phyloP scores from a whole-genome alignment of 2,888 invertebrate genomes.

The Anorthoa munda region DNA sequence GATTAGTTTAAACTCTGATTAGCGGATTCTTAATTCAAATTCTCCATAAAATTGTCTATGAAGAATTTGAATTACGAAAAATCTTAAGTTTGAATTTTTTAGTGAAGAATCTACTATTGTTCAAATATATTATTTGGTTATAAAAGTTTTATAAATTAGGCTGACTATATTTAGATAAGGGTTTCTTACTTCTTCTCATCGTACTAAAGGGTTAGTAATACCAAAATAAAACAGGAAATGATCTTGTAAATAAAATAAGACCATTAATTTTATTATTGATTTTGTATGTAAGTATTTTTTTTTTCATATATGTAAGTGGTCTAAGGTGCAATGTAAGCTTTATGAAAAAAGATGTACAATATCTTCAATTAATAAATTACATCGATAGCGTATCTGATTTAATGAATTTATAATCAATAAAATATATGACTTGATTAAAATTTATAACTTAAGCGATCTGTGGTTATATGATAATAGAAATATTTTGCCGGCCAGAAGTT shows the following conservation, averaged over 20 bases:
- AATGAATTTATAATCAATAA: constrained; percentile 18
- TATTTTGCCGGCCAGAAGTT: background rate
- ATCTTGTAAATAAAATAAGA: background rate
- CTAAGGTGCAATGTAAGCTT: background rate
- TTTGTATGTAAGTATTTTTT: background rate
- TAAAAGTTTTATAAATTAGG: too few species aligned
- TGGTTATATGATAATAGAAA: constrained; percentile 12
- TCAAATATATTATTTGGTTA: too few species aligned
- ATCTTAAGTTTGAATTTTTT: too few species aligned
- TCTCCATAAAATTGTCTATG: too few species aligned
- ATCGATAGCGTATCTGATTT: background rate
- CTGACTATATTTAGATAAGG: background rate
- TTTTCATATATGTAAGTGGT: too few species aligned
- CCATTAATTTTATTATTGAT: background rate
- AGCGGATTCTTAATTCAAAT: too few species aligned
- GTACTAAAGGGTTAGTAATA: background rate
- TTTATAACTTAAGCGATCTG: background rate
- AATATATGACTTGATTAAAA: constrained; percentile 15
- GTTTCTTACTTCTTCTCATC: background rate
- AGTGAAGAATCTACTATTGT: too few species aligned
- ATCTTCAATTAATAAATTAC: constrained; percentile 6
- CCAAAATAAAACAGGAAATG: background rate
- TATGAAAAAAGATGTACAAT: background rate
- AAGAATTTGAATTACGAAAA: too few species aligned
- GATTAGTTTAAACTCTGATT: too few species aligned